Conservation (phyloP, 2,113 vertebrate species). For the Myrmecobius fasciatus region DNA sequence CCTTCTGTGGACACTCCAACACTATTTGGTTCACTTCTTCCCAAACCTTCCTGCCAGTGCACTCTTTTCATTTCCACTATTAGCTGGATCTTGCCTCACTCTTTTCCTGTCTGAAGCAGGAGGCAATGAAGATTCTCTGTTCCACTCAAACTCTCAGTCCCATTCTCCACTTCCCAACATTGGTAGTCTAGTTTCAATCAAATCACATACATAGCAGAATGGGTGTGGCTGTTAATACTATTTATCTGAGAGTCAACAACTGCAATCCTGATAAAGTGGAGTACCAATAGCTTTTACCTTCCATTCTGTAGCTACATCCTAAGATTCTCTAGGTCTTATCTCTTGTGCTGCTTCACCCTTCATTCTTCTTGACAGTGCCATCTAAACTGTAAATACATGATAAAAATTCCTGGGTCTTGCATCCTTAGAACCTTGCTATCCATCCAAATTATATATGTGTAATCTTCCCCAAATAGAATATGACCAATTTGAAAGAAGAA, state of each 20-base stretch:
- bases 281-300: neutral
- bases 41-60: neutral
- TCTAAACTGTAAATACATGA: neutral
- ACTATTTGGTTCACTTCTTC: neutral
- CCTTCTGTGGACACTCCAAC: neutral
- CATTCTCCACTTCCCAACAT: neutral
- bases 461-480: neutral
- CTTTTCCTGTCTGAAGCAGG: neutral
- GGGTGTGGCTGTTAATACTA: neutral
- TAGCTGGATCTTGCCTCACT: neutral
- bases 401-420: neutral
- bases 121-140: neutral
- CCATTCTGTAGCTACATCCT: neutral
- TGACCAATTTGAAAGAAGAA: neutral
- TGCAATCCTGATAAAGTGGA: neutral
- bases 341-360: neutral
- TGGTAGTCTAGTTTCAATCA: neutral
- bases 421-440: neutral
- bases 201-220: neutral
- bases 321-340: neutral
- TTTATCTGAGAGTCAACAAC: neutral
- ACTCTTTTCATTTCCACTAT: neutral
- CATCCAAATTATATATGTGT: neutral
- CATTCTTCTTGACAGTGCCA: neutral
- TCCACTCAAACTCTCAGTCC: neutral